phyloP scores from a whole-genome alignment of 2,797 vertebrate species.

The Oreochromis grahami region DNA sequence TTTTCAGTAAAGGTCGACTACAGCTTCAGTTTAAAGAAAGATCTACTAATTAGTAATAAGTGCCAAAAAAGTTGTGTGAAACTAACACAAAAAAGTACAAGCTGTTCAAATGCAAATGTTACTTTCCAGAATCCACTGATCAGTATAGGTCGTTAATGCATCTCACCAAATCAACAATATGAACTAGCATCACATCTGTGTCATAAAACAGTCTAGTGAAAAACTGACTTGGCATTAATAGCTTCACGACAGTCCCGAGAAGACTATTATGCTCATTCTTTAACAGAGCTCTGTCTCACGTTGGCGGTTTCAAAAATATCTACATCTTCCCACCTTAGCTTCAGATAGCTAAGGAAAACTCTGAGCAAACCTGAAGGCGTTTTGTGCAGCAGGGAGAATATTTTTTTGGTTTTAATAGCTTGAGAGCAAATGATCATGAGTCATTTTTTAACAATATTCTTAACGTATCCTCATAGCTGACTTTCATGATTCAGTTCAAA shows the following conservation, averaged over 20 bases:
- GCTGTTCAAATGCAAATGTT: neutral
- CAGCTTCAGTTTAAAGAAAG: neutral
- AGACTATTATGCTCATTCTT: neutral
- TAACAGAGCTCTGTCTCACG: neutral
- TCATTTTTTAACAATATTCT: neutral
- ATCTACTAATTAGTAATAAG: neutral
- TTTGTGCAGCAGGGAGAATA: neutral
- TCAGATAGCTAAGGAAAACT: neutral
- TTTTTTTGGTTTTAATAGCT: neutral
- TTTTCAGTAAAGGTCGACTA: neutral
- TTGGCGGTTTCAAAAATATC: neutral
- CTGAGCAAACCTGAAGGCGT: neutral
- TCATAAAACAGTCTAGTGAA: neutral
- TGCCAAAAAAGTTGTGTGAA: neutral
- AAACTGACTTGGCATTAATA: neutral
- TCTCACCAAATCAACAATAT: neutral
- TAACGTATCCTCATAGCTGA: neutral
- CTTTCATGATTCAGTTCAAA: conserved; percentile 14
- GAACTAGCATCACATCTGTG: neutral
- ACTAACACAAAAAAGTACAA: neutral
- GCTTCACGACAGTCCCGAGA: neutral
- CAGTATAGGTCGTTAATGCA: neutral
- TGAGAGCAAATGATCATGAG: neutral
- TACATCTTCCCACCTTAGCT: neutral
- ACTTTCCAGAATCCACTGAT: neutral